Percentiles rank a stretch among this genome's conserved stretches.
Evolutionary conservation across 1,140 invertebrate genomes (phyloP).

Genomic region (Lepidotrigona ventralis): DNA sequence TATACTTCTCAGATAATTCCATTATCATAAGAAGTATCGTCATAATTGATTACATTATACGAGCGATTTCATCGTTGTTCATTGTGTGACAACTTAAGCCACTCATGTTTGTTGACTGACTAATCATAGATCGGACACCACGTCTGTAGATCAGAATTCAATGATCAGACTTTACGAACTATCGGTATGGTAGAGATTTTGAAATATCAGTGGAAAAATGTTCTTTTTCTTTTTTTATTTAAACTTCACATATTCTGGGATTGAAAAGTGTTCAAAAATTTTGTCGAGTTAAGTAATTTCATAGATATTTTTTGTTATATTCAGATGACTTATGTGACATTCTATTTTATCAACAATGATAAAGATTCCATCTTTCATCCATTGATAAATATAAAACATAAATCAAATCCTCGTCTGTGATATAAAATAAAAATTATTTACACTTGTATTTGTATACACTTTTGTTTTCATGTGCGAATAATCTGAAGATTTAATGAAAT

Average conservation of each 20-base stretch:
- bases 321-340: background rate
- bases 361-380: background rate
- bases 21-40: constrained; percentile 6
- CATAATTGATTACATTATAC: constrained; percentile 12
- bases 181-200: constrained; percentile 8
- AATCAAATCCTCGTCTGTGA: background rate
- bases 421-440: background rate
- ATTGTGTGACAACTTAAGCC: constrained; percentile 7
- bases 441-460: background rate
- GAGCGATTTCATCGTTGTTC: background rate
- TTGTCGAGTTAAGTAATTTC: background rate
- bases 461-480: background rate
- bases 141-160: background rate
- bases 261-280: background rate
- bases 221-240: background rate
- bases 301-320: background rate
- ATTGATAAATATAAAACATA: no score
- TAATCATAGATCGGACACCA: no score
- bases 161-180: background rate
- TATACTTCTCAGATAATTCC: constrained; percentile 14
- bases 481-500: background rate
- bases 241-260: background rate
- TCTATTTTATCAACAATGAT: constrained; percentile 8
- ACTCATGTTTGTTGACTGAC: background rate
- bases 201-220: background rate